Evolutionary conservation across 53 echinoderm and acorn worm genomes (phyloP).

Genomic region (Temnopleurus reevesii): DNA sequence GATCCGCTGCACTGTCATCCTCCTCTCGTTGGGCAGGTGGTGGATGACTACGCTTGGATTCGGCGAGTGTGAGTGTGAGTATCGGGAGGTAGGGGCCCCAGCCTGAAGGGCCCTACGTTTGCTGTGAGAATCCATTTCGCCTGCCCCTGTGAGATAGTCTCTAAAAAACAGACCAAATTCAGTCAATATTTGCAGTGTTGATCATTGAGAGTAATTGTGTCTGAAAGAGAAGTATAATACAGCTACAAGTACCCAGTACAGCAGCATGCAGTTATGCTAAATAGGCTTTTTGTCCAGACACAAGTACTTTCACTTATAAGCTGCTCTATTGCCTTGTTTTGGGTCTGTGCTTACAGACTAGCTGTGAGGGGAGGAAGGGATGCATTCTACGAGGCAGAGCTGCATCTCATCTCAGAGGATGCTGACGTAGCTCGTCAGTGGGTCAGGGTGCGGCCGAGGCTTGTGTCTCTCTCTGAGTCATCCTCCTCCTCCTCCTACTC

Average conservation of each 20-base stretch:
- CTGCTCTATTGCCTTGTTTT: no score
- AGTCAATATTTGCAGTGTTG: no score
- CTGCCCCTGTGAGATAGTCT: background rate
- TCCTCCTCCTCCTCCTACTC: no score
- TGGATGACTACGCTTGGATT: background rate
- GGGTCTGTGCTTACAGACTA: no score
- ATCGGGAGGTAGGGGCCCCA: constrained; percentile 45
- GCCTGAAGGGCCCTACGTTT: constrained; percentile 29
- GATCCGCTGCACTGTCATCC: background rate
- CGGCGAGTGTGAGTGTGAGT: constrained; percentile 33
- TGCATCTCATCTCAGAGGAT: constrained; percentile 33
- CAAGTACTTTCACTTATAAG: no score
- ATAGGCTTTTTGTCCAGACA: no score
- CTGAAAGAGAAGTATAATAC: no score
- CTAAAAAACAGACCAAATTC: no score
- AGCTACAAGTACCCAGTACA: no score
- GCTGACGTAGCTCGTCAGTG: constrained; percentile 17
- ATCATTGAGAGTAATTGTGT: no score
- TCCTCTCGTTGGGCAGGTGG: constrained; percentile 19
- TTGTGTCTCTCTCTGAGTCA: constrained; percentile 51
- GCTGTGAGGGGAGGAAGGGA: background rate
- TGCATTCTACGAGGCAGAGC: no score
- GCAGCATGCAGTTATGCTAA: no score
- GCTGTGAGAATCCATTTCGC: constrained; percentile 9
- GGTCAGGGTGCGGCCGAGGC: constrained; percentile 38